These are phyloP conservation scores for Psilopsiagon aurifrons DNA, from an alignment of 2,113 vertebrate genomes.

Conservation along the genomic window DNA sequence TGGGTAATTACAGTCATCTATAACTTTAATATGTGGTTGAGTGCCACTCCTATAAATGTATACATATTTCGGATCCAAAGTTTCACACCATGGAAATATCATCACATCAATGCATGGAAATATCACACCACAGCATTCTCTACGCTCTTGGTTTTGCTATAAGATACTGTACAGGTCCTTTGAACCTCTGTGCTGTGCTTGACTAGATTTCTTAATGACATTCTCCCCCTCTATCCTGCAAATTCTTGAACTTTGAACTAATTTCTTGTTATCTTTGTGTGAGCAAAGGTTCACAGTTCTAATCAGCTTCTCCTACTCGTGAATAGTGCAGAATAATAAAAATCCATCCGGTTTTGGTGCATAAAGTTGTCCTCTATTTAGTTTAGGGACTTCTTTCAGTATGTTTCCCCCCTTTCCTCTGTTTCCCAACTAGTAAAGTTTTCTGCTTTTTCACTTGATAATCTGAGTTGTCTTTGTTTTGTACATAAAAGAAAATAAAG, in stretches of 20 bases:
- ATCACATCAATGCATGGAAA: not conserved
- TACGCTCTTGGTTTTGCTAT: not conserved
- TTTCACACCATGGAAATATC: not conserved
- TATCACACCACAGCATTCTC: not conserved
- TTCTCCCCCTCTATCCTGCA: not conserved
- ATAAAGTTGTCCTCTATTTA: not conserved
- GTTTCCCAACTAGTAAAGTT: not conserved
- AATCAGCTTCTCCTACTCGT: not conserved
- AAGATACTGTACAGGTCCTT: not conserved
- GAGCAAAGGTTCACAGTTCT: not conserved
- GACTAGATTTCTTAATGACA: not conserved
- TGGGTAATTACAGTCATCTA: conserved; percentile 24
- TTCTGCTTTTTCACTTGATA: not conserved
- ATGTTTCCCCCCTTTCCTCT: not conserved
- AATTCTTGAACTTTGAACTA: not conserved
- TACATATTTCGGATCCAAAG: not conserved
- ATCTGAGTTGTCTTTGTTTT: not conserved
- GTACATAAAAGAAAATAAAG: not conserved
- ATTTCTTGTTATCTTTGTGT: not conserved
- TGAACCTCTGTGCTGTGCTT: not conserved
- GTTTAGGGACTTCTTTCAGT: not conserved
- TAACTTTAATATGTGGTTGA: conserved; percentile 3
- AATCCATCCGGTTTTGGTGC: not conserved
- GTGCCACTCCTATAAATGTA: not conserved
- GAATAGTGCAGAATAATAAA: not conserved